These are phyloP conservation scores for Heliconius eleuchia DNA, from an alignment of 1,140 invertebrate genomes.

Conservation along the genomic window DNA sequence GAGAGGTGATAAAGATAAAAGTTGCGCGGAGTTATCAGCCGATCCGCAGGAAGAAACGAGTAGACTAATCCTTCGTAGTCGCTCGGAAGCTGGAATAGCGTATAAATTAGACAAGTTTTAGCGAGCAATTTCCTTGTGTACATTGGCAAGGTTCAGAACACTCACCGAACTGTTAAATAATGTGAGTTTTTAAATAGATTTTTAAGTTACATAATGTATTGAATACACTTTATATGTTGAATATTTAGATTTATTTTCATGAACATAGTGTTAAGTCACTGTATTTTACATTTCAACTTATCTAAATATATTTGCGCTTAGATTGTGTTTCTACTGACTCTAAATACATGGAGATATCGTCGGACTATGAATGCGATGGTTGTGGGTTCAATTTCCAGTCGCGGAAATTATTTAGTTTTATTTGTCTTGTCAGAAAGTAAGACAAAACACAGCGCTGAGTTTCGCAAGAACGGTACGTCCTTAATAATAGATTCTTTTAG, in stretches of 20 bases:
- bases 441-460: too few relatives aligned
- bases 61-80: slow-evolving; percentile 53
- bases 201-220: background rate
- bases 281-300: too few relatives aligned
- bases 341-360: too few relatives aligned
- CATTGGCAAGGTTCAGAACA: slow-evolving; percentile 53
- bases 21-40: slow-evolving; percentile 45
- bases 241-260: background rate
- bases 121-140: slow-evolving; percentile 63
- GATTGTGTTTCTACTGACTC: too few relatives aligned
- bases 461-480: too few relatives aligned
- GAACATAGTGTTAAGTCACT: too few relatives aligned
- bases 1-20: slow-evolving; percentile 47
- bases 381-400: too few relatives aligned
- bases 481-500: too few relatives aligned
- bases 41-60: slow-evolving; percentile 47
- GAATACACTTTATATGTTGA: background rate
- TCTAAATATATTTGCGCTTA: background rate
- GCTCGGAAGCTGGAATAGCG: slow-evolving; percentile 46
- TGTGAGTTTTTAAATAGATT: slow-evolving; percentile 1
- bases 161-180: slow-evolving; percentile 21
- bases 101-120: slow-evolving; percentile 69
- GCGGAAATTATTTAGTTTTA: too few relatives aligned
- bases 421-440: too few relatives aligned
- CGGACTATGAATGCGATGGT: too few relatives aligned